Evolutionary conservation across 2,113 vertebrate species (phyloP).

Genomic region (Lepisosteus oculatus): DNA sequence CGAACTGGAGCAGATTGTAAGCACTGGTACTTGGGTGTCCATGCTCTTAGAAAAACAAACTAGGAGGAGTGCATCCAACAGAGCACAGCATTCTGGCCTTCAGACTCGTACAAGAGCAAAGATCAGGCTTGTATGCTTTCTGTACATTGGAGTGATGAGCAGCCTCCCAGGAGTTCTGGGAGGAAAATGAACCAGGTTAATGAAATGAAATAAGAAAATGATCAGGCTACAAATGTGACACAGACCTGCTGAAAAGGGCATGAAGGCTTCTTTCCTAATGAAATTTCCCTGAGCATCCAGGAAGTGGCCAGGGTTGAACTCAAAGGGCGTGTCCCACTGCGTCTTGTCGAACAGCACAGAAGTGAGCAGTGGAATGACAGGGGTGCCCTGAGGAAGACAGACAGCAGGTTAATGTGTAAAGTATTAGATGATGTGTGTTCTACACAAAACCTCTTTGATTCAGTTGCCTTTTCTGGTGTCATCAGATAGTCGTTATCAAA

Average conservation of each 20-base stretch:
- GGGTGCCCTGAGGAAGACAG: conserved; percentile 41
- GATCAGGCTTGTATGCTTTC: no score
- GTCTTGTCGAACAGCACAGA: conserved; percentile 60
- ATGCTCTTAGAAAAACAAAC: not conserved
- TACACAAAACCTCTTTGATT: no score
- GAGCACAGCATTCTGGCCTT: not conserved
- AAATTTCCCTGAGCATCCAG: conserved; percentile 52
- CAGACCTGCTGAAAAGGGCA: conserved; percentile 63
- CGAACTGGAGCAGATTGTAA: no score
- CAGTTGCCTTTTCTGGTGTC: no score
- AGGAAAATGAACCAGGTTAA: not conserved
- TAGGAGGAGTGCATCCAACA: not conserved
- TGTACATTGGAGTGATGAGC: not conserved
- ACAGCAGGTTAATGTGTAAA: no score
- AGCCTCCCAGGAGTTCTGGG: not conserved
- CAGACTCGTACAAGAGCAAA: not conserved
- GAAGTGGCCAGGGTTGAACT: conserved; percentile 60
- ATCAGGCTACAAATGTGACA: not conserved
- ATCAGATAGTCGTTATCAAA: no score
- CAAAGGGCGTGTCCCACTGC: conserved; percentile 55
- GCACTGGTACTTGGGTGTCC: no score
- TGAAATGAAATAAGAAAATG: not conserved
- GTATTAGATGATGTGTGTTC: no score
- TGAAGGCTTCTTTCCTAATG: conserved; percentile 52
- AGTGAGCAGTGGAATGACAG: conserved; percentile 50